Evolutionary conservation across 2,113 vertebrate genomes (phyloP).

Genomic region (Pleuronectes platessa): DNA sequence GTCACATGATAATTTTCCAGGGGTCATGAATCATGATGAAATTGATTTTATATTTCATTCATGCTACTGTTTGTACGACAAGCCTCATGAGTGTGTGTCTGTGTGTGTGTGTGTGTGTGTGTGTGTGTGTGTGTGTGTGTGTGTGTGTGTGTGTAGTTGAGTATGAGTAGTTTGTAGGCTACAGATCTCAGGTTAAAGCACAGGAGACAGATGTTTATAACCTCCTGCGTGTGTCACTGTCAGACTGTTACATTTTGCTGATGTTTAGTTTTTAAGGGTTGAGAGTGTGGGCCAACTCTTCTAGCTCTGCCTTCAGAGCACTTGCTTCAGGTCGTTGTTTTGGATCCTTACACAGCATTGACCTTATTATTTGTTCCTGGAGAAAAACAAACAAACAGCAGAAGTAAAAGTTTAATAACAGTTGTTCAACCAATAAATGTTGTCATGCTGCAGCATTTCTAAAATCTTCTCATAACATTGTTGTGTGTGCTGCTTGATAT

Average conservation of each 20-base stretch:
- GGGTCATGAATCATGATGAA: not conserved
- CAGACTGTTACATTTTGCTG: slow-evolving; percentile 36
- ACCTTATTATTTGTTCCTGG: slow-evolving; percentile 62
- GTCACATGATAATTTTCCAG: too few relatives aligned
- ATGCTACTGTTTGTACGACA: too few relatives aligned
- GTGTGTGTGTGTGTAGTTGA: too few relatives aligned
- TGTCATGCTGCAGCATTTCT: not conserved
- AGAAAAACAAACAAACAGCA: slow-evolving; percentile 12
- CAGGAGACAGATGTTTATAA: not conserved
- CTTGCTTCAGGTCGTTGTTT: slow-evolving; percentile 65
- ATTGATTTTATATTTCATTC: not conserved
- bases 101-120: too few relatives aligned
- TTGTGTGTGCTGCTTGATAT: slow-evolving; percentile 1
- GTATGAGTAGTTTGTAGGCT: too few relatives aligned
- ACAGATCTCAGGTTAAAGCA: not conserved
- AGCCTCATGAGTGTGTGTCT: too few relatives aligned
- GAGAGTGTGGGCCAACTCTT: fast-evolving
- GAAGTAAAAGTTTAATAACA: too few relatives aligned
- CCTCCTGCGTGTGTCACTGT: slow-evolving; percentile 6
- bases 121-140: too few relatives aligned
- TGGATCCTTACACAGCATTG: slow-evolving; percentile 65
- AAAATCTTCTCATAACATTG: not conserved
- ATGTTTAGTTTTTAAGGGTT: fast-evolving
- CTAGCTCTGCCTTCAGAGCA: slow-evolving; percentile 18
- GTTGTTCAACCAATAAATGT: not conserved